A percentile compares a stretch with the other conserved stretches of the same genome.
These are phyloP conservation scores for Parnassius orleans DNA, from an alignment of 2,888 invertebrate genomes.

Conservation along the genomic window DNA sequence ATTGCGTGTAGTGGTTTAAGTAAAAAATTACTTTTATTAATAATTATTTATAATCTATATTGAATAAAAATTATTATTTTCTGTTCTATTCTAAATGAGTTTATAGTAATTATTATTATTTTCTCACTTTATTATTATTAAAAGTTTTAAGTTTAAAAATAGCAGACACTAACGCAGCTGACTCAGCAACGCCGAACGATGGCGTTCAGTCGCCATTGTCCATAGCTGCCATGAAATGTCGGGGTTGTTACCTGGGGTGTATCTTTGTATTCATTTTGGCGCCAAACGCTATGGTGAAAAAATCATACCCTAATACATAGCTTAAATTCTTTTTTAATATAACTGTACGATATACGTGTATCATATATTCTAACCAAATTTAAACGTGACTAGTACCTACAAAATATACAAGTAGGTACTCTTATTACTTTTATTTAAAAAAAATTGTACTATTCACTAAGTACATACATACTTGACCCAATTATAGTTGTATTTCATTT, in stretches of 20 bases:
- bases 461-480: too few relatives aligned
- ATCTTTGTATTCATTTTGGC: constrained; percentile 24
- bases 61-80: too few relatives aligned
- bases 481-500: too few relatives aligned
- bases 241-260: constrained; percentile 24
- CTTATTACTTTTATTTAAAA: too few relatives aligned
- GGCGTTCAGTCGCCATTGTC: constrained; percentile 39
- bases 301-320: neutral
- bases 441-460: too few relatives aligned
- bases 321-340: too few relatives aligned
- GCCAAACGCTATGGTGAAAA: constrained; percentile 14
- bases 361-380: neutral
- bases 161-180: constrained; percentile 64
- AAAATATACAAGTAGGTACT: neutral
- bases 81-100: too few relatives aligned
- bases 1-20: too few relatives aligned
- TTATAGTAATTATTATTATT: too few relatives aligned
- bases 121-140: neutral
- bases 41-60: too few relatives aligned
- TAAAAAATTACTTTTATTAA: too few relatives aligned
- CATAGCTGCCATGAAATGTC: constrained; percentile 12
- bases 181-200: constrained; percentile 63
- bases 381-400: neutral
- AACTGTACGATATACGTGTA: too few relatives aligned
- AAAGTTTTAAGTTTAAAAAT: constrained; percentile 52